Evolutionary conservation across 64 coral and sea anemone genomes (phyloP).

Genomic region (Porites australiensis): DNA sequence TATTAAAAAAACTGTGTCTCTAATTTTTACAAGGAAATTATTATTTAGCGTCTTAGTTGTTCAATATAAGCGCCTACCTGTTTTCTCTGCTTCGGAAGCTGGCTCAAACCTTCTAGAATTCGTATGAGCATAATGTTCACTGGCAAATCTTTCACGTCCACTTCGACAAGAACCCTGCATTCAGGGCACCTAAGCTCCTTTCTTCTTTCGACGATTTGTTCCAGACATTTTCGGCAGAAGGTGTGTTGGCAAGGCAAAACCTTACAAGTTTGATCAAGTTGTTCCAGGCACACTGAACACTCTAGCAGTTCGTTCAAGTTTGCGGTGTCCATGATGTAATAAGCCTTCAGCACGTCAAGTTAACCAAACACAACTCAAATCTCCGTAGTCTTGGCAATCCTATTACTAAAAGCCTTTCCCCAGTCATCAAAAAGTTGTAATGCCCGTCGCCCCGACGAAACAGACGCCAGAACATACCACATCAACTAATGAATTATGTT

Average conservation of each 20-base stretch:
- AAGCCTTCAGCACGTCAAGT: too few relatives aligned
- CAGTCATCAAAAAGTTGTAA: background rate
- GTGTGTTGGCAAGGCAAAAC: constrained; percentile 99
- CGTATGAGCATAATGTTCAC: constrained; percentile 90
- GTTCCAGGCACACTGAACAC: constrained; percentile 96
- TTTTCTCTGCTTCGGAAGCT: constrained; percentile 27
- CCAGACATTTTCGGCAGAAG: constrained; percentile 86
- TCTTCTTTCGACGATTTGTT: constrained; percentile 74
- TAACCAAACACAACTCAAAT: background rate
- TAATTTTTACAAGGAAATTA: too few relatives aligned
- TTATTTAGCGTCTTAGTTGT: too few relatives aligned
- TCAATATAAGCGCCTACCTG: background rate
- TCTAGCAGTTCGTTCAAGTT: constrained; percentile 90
- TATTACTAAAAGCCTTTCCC: background rate
- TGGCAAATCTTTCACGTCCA: constrained; percentile 85
- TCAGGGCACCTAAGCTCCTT: constrained; percentile 96
- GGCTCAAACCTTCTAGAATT: constrained; percentile 88
- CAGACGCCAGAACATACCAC: background rate
- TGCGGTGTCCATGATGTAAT: constrained; percentile 55
- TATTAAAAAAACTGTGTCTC: too few relatives aligned
- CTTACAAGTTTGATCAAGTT: constrained; percentile 91
- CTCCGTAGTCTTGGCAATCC: background rate
- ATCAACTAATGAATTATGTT: background rate
- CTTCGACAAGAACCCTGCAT: constrained; percentile 87
- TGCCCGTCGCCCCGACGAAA: background rate